Evolutionary conservation across 2,888 invertebrate genomes (phyloP).

Genomic region (Acheta domesticus): DNA sequence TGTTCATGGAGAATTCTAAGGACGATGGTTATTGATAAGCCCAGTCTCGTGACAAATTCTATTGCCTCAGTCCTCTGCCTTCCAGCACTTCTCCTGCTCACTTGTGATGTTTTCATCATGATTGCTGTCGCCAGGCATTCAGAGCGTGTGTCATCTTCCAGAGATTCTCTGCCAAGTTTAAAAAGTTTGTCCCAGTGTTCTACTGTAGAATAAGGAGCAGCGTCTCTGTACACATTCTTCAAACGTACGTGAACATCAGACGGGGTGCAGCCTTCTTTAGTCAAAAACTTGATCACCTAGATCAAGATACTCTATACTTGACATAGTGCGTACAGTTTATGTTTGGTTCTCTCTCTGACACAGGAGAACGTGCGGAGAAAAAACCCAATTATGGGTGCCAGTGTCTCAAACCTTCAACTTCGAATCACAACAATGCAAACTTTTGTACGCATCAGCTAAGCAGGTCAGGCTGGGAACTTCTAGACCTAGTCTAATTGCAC

Average conservation of each 20-base stretch:
- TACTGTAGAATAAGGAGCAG: too few species aligned
- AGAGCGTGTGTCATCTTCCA: neutral
- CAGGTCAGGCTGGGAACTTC: neutral
- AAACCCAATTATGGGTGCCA: neutral
- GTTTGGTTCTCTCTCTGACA: neutral
- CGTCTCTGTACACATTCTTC: too few species aligned
- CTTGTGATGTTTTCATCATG: neutral
- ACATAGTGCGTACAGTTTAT: neutral
- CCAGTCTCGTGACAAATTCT: neutral
- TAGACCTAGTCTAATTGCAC: neutral
- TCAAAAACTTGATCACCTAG: neutral
- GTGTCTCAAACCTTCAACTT: neutral
- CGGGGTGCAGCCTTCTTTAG: neutral
- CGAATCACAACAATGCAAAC: neutral
- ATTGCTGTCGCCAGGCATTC: neutral
- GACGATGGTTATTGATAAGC: neutral
- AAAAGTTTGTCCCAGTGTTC: too few species aligned
- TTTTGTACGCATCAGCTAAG: neutral
- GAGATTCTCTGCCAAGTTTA: neutral
- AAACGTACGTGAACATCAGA: neutral
- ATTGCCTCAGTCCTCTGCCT: neutral
- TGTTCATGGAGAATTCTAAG: conserved; percentile 21
- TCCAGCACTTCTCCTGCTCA: neutral
- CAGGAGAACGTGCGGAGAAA: neutral
- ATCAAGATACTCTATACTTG: neutral